phyloP scores from a whole-genome alignment of 1,140 invertebrate genomes.

The Ectropis grisescens region DNA sequence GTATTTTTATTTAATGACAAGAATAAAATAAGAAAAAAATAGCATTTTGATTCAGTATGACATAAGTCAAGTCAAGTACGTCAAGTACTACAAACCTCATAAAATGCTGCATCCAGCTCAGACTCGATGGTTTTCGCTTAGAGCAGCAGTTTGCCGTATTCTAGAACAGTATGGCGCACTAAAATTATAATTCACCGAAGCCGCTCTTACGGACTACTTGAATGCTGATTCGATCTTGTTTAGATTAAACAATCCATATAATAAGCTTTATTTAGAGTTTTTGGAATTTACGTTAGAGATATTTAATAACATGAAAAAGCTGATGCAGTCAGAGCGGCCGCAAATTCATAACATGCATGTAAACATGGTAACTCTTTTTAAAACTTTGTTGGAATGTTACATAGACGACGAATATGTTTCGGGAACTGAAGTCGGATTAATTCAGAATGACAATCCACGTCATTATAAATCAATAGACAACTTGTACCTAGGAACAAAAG shows the following conservation, averaged over 20 bases:
- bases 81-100: conserved; percentile 1
- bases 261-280: neutral
- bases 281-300: neutral
- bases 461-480: neutral
- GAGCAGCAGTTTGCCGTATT: neutral
- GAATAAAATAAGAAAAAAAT: too few species aligned
- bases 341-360: neutral
- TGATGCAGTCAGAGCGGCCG: conserved; percentile 1
- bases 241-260: neutral
- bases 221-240: neutral
- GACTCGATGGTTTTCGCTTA: neutral
- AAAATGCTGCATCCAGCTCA: conserved; percentile 1
- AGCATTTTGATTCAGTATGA: too few species aligned
- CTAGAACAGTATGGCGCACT: neutral
- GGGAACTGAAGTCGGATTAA: neutral
- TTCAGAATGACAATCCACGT: conserved; percentile 1
- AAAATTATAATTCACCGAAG: neutral
- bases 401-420: neutral
- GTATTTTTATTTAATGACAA: too few species aligned
- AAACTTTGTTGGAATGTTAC: conserved; percentile 1
- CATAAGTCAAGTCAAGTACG: too few species aligned
- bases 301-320: neutral
- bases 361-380: neutral
- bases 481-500: neutral
- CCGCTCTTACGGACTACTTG: neutral